Conservation (phyloP, 2,888 invertebrate genomes). For the Drosophila demipolita region DNA sequence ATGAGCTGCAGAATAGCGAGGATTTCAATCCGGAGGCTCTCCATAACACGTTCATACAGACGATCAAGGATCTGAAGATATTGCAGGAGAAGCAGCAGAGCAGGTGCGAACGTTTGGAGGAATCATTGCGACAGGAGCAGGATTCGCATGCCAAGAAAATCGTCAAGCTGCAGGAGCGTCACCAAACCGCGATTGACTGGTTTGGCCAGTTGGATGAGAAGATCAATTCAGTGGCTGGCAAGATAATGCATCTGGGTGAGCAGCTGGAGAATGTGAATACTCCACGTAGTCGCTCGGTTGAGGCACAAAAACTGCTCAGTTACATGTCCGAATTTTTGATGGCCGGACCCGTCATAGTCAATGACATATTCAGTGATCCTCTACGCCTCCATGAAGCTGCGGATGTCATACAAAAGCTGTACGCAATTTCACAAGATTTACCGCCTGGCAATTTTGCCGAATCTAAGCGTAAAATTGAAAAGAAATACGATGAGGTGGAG, state of each 20-base stretch:
- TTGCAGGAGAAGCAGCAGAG: slow-evolving; percentile 94
- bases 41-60: slow-evolving; percentile 96
- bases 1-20: slow-evolving; percentile 88
- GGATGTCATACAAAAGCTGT: slow-evolving; percentile 98
- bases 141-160: slow-evolving; percentile 92
- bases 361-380: slow-evolving; percentile 94
- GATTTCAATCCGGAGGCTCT: slow-evolving; percentile 94
- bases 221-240: slow-evolving; percentile 98
- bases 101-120: slow-evolving; percentile 93
- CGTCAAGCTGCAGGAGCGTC: slow-evolving; percentile 92
- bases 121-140: slow-evolving; percentile 93
- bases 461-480: slow-evolving; percentile 93
- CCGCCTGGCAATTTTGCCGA: slow-evolving; percentile 94
- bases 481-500: slow-evolving; percentile 96
- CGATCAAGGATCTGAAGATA: slow-evolving; percentile 92
- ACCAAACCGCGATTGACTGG: slow-evolving; percentile 93
- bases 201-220: slow-evolving; percentile 97
- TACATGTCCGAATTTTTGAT: slow-evolving; percentile 96
- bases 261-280: slow-evolving; percentile 98
- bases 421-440: slow-evolving; percentile 97
- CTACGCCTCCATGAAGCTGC: slow-evolving; percentile 94
- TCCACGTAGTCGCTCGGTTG: slow-evolving; percentile 96
- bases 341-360: slow-evolving; percentile 91
- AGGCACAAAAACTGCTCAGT: slow-evolving; percentile 96
- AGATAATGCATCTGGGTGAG: slow-evolving; percentile 99